Base-by-base conservation (phyloP, 1,140 invertebrate genomes). In the Procambarus clarkii region DNA sequence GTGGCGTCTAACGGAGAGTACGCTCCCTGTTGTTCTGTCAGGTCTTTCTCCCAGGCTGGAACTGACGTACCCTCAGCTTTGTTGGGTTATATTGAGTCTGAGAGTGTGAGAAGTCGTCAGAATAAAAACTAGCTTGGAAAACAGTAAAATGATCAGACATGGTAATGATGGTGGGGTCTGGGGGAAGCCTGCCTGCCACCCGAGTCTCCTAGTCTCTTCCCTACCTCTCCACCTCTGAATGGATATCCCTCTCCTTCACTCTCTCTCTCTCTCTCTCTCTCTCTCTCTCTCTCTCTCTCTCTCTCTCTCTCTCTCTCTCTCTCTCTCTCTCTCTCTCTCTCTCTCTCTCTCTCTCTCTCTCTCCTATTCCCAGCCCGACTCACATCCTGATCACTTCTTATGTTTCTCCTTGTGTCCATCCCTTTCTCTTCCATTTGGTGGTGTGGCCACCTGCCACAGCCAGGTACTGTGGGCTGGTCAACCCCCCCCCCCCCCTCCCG, bases 91-190 rank as follows among this genome's bases (percentile, higher is more conserved):
- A 69, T 69, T 69, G 64, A 18, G 64, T 69, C 34, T 74, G 69
- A 34, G 34, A 83, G 58, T 45, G 81, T 60, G 34, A 83, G 69
- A 69, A 83, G 81, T 5, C 58, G 69, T 34, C 18, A 44, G 58
- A 24, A 83, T 83, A 69, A 83, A 64, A 83, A 83, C 54, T 64
- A 83, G 34, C 58, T 46, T 83, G 45, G 69, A 83, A 69, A 69
- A 83, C 81, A 83, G 81, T 83, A 83, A 83, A 83, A 83, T 54
- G 81, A 34, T 69, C 81, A 83, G 81, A 83, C 81, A 83, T 82
- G 80, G 60, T 82, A 82, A 82, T 82, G 80, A 83, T 60, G 58
- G 24, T 64, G 81, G 80, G 80, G 50, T 48, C 13, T 54, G 50
- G 45, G 81, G 8, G 34, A 34, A 34, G 5, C 50, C 50, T 54